Evolutionary conservation across 2,113 vertebrate species (phyloP).

Genomic region (Corythaixoides concolor): DNA sequence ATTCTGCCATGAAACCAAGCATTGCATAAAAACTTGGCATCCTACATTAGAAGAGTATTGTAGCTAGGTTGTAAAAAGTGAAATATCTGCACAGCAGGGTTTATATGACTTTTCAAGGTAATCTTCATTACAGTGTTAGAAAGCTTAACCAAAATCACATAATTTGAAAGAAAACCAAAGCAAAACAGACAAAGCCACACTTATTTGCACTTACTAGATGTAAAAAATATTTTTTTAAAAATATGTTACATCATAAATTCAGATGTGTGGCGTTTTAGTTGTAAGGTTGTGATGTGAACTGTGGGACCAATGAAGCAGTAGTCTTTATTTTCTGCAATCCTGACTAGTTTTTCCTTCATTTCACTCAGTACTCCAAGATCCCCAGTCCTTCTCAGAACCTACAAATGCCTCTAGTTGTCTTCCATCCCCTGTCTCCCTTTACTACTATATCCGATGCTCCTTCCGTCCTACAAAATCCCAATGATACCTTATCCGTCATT

Average conservation of each 20-base stretch:
- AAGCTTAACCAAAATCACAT: neutral
- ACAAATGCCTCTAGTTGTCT: neutral
- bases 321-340: neutral
- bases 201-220: neutral
- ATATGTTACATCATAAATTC: neutral
- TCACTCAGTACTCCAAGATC: neutral
- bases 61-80: neutral
- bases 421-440: neutral
- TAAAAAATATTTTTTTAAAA: neutral
- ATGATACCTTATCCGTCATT: neutral
- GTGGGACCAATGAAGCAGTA: neutral
- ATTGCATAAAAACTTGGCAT: constrained; percentile 6
- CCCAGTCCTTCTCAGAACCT: neutral
- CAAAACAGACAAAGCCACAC: neutral
- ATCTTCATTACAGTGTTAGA: neutral
- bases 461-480: neutral
- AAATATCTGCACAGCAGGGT: constrained; percentile 2
- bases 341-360: neutral
- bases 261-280: neutral
- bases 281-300: neutral
- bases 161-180: neutral
- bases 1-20: neutral
- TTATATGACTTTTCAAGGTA: constrained; percentile 6
- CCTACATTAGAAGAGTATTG: neutral
- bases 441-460: neutral